These are phyloP conservation scores for Grantiella picta DNA, from an alignment of 2,113 vertebrate genomes.

Conservation along the genomic window DNA sequence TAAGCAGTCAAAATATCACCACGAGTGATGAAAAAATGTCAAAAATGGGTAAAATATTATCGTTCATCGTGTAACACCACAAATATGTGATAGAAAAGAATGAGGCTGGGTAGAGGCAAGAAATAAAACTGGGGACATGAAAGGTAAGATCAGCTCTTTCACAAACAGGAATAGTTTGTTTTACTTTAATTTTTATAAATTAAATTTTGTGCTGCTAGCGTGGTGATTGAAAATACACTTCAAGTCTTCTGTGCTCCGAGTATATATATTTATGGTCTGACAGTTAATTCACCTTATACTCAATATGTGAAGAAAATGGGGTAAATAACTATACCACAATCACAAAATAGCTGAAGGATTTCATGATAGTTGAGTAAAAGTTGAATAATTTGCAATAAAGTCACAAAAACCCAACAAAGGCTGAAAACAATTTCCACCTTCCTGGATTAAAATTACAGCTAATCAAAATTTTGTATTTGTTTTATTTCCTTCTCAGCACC, in stretches of 20 bases:
- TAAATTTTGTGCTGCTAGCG: background rate
- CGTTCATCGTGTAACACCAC: accelerated
- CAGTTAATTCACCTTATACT: background rate
- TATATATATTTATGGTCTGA: background rate
- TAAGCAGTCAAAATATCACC: background rate
- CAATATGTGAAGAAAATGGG: background rate
- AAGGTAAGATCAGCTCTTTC: background rate
- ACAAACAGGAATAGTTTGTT: background rate
- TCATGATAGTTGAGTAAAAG: background rate
- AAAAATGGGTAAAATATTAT: background rate
- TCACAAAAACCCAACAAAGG: background rate
- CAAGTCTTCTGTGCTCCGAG: background rate
- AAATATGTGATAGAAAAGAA: background rate
- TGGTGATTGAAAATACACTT: background rate
- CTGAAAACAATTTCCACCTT: background rate
- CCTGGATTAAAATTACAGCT: background rate
- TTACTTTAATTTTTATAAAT: background rate
- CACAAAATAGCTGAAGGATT: background rate
- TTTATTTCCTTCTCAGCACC: background rate
- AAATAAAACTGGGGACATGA: background rate
- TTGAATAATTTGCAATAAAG: background rate
- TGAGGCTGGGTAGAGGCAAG: background rate
- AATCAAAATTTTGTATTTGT: background rate
- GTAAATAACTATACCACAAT: background rate
- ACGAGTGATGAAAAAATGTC: accelerated